A percentile compares a stretch with the other conserved stretches of the same genome.
Evolutionary conservation across 2,888 invertebrate species (phyloP).

Genomic region (Plagiodera versicolora): DNA sequence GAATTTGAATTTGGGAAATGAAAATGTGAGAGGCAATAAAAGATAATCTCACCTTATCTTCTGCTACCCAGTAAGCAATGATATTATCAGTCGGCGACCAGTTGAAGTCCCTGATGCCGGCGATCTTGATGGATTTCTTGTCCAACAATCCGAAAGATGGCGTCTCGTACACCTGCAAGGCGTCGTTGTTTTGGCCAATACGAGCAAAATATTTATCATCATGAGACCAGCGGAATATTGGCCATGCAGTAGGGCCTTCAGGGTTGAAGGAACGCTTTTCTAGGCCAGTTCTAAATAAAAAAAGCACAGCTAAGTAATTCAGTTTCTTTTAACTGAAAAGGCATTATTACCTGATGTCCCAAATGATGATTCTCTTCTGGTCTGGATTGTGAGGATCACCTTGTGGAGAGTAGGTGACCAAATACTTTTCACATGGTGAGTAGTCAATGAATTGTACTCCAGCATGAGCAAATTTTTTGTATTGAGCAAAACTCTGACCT

Average conservation of each 20-base stretch:
- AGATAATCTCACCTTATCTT: constrained; percentile 72
- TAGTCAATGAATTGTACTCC: constrained; percentile 96
- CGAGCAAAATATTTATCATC: constrained; percentile 95
- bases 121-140: constrained; percentile 90
- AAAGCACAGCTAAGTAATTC: too few relatives aligned
- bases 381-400: constrained; percentile 65
- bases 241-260: constrained; percentile 81
- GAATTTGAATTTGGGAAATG: too few relatives aligned
- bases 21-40: too few relatives aligned
- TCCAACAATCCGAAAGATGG: constrained; percentile 93
- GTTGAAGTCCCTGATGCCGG: constrained; percentile 89
- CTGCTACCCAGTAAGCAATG: constrained; percentile 98
- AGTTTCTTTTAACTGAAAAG: neutral
- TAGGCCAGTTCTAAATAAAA: constrained; percentile 70
- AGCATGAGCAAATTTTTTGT: constrained; percentile 86
- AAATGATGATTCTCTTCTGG: constrained; percentile 87
- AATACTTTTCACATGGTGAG: constrained; percentile 95
- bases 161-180: constrained; percentile 93
- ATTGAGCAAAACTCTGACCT: constrained; percentile 88
- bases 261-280: constrained; percentile 90
- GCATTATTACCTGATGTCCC: constrained; percentile 81
- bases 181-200: constrained; percentile 64
- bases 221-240: constrained; percentile 96
- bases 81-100: constrained; percentile 98
- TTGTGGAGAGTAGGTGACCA: constrained; percentile 91